Evolutionary conservation across 2,888 invertebrate species (phyloP), one percentile per base, ranked within the genome.

Genomic region (Thymelicus acteon): DNA sequence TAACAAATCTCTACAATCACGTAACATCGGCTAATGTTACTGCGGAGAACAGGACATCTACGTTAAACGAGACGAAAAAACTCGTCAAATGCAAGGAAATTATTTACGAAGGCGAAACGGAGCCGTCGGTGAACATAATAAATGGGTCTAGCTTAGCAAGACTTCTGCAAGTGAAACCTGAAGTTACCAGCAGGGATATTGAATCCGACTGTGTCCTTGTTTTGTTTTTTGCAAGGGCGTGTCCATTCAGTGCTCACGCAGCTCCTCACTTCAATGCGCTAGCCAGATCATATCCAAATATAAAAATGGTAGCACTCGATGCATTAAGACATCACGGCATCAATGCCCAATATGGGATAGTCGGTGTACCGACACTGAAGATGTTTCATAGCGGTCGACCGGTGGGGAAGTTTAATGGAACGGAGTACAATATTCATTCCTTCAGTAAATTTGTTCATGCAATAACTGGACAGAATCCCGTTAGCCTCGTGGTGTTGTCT

Each of bases 251-350:
- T 80, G 97, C 97, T 19, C 95, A 96, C 83, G 97, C 98, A 7
- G 98, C 98, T 0, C 98, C 98, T 7, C 96, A 98, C 84, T 98
- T 96, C 81, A 99, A 99, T 93, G 97, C 98, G 0, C 86, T 99
- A 39, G 97, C 98, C 0, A 94, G 97, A 80, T 96, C 97, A 5
- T 99, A 97, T 89, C 98, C 98, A 1, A 96, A 96, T 78, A 94
- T 99, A 0, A 97, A 97, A 89, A 95, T 98, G 86, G 96, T 98
- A 10, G 99, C 97, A 3, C 95, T 99, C 19, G 98, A 99, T 94
- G 98, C 98, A 2, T 95, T 97, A 78, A 96, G 96, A 83, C 96
- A 97, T 80, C 96, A 96, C 82, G 95, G 97, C 73, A 97, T 98
- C 64, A 98, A 98, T 89, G 97, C 98, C 0, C 97, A 98, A 79